A percentile compares a stretch with the other conserved stretches of the same genome.
Evolutionary conservation across 2,113 vertebrate genomes (phyloP).

Genomic region (Plectropomus leopardus): DNA sequence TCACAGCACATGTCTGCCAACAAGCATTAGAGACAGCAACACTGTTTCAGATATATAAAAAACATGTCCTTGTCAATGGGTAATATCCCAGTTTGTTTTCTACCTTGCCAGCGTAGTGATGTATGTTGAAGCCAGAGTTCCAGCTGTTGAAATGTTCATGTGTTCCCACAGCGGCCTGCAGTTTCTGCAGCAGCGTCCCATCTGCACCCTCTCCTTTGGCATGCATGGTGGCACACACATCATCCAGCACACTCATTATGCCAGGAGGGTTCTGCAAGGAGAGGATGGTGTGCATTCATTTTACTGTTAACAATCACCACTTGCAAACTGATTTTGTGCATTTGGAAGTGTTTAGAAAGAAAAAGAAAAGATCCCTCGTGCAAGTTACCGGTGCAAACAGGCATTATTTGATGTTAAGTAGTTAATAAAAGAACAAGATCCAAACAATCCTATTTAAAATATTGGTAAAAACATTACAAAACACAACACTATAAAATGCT

Average conservation of each 20-base stretch:
- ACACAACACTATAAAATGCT: too few relatives aligned
- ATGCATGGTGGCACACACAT: constrained; percentile 97
- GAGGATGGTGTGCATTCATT: not conserved
- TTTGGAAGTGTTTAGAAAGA: not conserved
- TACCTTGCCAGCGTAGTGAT: constrained; percentile 98
- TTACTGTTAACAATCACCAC: not conserved
- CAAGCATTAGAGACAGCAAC: not conserved
- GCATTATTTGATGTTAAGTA: not conserved
- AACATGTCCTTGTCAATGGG: not conserved
- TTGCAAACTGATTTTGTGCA: not conserved
- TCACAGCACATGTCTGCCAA: not conserved
- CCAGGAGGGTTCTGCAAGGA: constrained; percentile 90
- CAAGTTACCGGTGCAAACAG: not conserved
- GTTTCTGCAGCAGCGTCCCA: constrained; percentile 94
- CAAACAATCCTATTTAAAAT: not conserved
- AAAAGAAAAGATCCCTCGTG: not conserved
- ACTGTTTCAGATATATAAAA: not conserved
- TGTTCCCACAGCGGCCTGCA: constrained; percentile 91
- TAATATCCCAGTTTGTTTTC: not conserved
- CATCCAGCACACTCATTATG: constrained; percentile 97
- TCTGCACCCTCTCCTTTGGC: constrained; percentile 95
- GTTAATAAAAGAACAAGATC: not conserved
- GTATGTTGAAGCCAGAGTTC: constrained; percentile 94
- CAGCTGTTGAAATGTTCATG: constrained; percentile 99
- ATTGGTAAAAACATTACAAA: not conserved